A percentile compares a stretch with the other conserved stretches of the same genome.
Evolutionary conservation across 2,797 vertebrate species (phyloP).

Genomic region (Phrynocephalus vlangalii): DNA sequence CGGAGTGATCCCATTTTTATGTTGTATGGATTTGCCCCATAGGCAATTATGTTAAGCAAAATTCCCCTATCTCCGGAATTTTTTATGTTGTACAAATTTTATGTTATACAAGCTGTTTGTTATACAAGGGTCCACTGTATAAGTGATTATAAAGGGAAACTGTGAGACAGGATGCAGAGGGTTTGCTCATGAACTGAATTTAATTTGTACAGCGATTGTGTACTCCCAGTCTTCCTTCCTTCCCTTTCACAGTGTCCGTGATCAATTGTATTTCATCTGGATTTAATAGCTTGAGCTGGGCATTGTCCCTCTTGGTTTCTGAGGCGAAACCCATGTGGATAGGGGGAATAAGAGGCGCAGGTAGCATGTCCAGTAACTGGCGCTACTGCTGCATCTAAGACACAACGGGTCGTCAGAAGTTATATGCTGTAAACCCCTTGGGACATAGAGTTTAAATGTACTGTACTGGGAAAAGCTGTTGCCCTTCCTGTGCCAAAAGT

Average conservation of each 20-base stretch:
- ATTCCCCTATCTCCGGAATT: too few species aligned
- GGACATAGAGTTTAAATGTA: background rate
- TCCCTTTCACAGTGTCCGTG: background rate
- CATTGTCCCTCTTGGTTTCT: background rate
- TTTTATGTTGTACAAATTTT: too few species aligned
- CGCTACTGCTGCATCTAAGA: background rate
- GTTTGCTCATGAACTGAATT: background rate
- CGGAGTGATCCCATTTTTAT: too few species aligned
- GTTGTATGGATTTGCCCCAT: too few species aligned
- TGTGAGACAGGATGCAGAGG: constrained; percentile 10
- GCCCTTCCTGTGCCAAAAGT: background rate
- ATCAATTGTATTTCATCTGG: background rate
- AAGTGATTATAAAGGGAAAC: constrained; percentile 16
- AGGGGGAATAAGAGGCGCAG: background rate
- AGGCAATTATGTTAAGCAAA: too few species aligned
- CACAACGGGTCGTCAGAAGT: background rate
- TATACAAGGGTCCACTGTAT: too few species aligned
- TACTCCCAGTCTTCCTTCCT: background rate
- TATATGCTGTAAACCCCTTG: background rate
- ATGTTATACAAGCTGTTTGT: too few species aligned
- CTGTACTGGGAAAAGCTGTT: too few species aligned
- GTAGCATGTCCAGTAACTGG: background rate
- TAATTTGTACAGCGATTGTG: background rate
- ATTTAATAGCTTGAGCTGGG: background rate
- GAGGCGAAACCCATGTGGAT: background rate